These are phyloP conservation scores for Caenorhabditis plicata DNA, from an alignment of 2,888 invertebrate species.

Conservation along the genomic window DNA sequence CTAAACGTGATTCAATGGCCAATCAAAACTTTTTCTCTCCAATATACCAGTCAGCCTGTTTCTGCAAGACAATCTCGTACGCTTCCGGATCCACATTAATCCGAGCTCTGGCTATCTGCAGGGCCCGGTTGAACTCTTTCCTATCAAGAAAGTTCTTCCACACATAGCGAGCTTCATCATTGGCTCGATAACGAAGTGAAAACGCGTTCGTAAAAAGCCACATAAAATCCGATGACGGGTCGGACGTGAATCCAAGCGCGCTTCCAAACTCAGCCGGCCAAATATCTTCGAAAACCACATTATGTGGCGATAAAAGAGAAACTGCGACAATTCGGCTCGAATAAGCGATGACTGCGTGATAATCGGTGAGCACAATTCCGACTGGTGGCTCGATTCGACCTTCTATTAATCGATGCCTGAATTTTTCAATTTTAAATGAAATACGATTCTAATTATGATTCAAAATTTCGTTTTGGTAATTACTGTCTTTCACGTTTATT, in stretches of 20 bases:
- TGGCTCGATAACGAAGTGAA: slow-evolving; percentile 58
- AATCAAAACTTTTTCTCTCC: slow-evolving; percentile 53
- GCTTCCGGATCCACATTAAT: slow-evolving; percentile 49
- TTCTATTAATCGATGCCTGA: slow-evolving; percentile 54
- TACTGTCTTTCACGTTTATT: too few species aligned
- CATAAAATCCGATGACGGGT: slow-evolving; percentile 50
- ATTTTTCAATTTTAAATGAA: slow-evolving; percentile 4
- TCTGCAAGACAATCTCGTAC: slow-evolving; percentile 55
- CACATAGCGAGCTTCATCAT: slow-evolving; percentile 59
- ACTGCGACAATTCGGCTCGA: slow-evolving; percentile 53
- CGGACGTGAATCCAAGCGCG: slow-evolving; percentile 50
- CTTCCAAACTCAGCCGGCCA: slow-evolving; percentile 40
- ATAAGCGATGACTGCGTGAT: slow-evolving; percentile 56
- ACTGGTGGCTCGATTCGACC: slow-evolving; percentile 56
- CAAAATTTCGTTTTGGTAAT: too few species aligned
- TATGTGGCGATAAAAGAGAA: slow-evolving; percentile 48
- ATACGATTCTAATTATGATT: too few species aligned
- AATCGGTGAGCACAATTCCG: slow-evolving; percentile 58
- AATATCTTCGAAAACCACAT: slow-evolving; percentile 55
- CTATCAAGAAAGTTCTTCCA: slow-evolving; percentile 60
- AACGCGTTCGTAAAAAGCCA: slow-evolving; percentile 53
- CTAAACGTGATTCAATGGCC: background rate
- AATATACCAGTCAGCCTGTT: slow-evolving; percentile 61
- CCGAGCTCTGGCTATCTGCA: slow-evolving; percentile 35
- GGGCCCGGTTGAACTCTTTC: slow-evolving; percentile 55